Conservation (phyloP, 92 coral and sea anemone species). For the Muricea muricata region DNA sequence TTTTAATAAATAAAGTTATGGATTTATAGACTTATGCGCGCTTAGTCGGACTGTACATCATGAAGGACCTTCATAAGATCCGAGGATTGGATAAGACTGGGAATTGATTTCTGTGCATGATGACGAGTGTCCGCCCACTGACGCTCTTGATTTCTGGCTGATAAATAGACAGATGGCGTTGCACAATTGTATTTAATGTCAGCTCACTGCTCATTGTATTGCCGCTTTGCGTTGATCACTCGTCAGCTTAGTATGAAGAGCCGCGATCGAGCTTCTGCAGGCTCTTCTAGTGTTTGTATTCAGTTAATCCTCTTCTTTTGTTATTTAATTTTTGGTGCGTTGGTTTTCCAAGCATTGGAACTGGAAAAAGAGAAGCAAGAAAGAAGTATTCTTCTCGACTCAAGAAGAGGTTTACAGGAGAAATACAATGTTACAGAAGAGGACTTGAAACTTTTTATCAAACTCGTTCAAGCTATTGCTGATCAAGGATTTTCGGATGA, state of each 20-base stretch:
- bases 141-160: not conserved
- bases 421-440: slow-evolving; percentile 86
- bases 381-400: slow-evolving; percentile 62
- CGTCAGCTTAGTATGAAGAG: slow-evolving; percentile 7
- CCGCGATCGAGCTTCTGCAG: slow-evolving; percentile 40
- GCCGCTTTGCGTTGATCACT: not conserved
- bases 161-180: slow-evolving; percentile 18
- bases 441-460: slow-evolving; percentile 76
- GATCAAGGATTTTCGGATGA: slow-evolving; percentile 97
- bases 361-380: slow-evolving; percentile 84
- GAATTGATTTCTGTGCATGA: not conserved
- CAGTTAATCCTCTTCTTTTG: slow-evolving; percentile 79
- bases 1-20: slow-evolving; percentile 9
- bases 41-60: not conserved
- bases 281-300: slow-evolving; percentile 70
- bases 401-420: slow-evolving; percentile 66
- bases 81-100: not conserved
- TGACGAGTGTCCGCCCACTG: slow-evolving; percentile 1
- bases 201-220: not conserved
- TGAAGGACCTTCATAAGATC: not conserved
- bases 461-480: slow-evolving; percentile 78
- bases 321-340: slow-evolving; percentile 85
- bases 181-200: not conserved
- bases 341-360: slow-evolving; percentile 95
- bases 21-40: not conserved